phyloP scores from a whole-genome alignment of 2,797 vertebrate genomes.

The Trachurus trachurus region DNA sequence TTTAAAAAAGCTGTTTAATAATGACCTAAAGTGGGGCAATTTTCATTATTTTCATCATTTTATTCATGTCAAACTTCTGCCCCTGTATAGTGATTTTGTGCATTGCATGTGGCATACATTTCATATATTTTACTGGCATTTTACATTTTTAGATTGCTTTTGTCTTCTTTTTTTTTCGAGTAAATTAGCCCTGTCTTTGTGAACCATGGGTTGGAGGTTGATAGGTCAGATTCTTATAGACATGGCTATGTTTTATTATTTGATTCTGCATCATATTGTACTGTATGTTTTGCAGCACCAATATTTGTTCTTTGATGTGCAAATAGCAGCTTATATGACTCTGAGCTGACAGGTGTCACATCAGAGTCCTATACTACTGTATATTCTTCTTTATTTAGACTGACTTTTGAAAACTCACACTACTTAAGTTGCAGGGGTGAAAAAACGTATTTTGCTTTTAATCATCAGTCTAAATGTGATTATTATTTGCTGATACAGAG shows the following conservation, averaged over 20 bases:
- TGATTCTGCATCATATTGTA: background rate
- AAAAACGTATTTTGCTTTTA: slow-evolving; percentile 9
- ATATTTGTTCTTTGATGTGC: slow-evolving; percentile 44
- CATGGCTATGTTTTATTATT: background rate
- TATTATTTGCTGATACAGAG: slow-evolving; percentile 16
- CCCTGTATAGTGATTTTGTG: background rate
- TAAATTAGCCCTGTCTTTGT: background rate
- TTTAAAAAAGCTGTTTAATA: background rate
- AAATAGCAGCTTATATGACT: slow-evolving; percentile 65
- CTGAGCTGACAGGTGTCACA: slow-evolving; percentile 49
- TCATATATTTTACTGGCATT: background rate
- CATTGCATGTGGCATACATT: background rate
- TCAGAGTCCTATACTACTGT: slow-evolving; percentile 53
- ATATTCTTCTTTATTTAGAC: slow-evolving; percentile 34
- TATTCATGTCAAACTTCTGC: background rate
- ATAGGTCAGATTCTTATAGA: background rate
- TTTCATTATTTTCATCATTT: background rate
- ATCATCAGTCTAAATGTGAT: slow-evolving; percentile 21
- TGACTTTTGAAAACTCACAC: slow-evolving; percentile 38
- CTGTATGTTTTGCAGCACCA: background rate
- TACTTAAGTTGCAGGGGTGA: background rate
- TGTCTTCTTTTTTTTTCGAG: background rate
- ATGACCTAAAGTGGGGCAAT: background rate
- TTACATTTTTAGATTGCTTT: background rate
- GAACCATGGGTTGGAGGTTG: background rate